Evolutionary conservation across 2,797 vertebrate species (phyloP), one percentile per base, ranked within the genome.

Genomic region (Myripristis jacobus): DNA sequence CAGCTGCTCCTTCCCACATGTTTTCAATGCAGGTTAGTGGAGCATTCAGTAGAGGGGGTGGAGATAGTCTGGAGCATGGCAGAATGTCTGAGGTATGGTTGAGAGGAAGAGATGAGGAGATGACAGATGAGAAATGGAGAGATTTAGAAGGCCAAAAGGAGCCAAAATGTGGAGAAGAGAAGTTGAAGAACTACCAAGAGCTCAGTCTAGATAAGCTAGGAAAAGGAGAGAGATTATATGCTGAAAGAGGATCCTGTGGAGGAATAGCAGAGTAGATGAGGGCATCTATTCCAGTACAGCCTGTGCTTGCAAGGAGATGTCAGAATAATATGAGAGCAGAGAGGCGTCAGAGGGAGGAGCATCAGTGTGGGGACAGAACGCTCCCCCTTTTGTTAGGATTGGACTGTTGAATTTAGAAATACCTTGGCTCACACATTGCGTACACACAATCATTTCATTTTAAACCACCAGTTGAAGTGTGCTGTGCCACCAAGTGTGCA

Each of bases 71-170:
- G 18, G 22, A 3, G 7, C 7, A 15, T 34, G 48, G 62, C 10
- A 21, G 25, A 18, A 18, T 16, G 13, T 25, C 29, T 50, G 27
- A 70, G 44, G 31, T 57, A 16, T 47, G 56, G 63, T 9, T 25
- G 19, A 34, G 43, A 63, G 15, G 22, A 63, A 15, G 22, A 63
- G 67, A 63, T 22, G 19, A 3, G 62, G 36, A 63, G n/a, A 29
- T n/a, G 36, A 70, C 60, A 34, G 66, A 25, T 53, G 54, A 47
- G 51, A 29, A 3, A 15, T n/a, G 22, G 75, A 60, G 41, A 61
- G 34, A 54, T 15, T 63, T 11, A 64, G 53, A 53, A 75, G 48
- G 60, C 41, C 19, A 25, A 54, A 66, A 43, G 58, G 74, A 16
- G 16, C 27, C 7, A 31, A 54, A 43, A 24, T 44, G 29, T 58